Base-by-base conservation (phyloP, 37 sponge, comb jelly and placozoan species). In the Cladorhizidae sp. region DNA sequence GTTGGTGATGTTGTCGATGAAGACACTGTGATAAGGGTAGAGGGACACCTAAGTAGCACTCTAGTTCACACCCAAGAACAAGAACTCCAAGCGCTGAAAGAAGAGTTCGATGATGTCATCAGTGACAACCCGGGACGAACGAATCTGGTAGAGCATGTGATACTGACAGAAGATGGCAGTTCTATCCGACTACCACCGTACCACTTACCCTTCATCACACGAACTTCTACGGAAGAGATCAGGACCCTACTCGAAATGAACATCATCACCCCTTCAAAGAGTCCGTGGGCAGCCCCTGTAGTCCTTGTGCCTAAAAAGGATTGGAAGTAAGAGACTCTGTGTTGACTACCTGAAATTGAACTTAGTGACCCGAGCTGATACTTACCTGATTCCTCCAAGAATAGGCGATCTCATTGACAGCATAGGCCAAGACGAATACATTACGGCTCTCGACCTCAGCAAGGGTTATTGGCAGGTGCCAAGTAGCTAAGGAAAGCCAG, bases 161-260 rank as follows among this genome's bases (percentile, higher is more conserved):
- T 83, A 29, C 3, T 25, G 1, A 75, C 69, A 25, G 75, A 67
- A 35, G 40, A 43, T 40, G 84, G 64, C 15, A 59, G 40, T 55
- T 50, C 83, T 54, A 25, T 82, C 63, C 29, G 74, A 14, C 65
- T 62, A 12, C 43, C 65, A 2, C 74, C 64, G 1, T 82, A 82
- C 45, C 63, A 67, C 14, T 5, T 73, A 8, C 83, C 83, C 11
- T 40, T 36, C 3, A 52, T 52, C 54, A 15, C 15, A 15, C 15
- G 11, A 11, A 11, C 54, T 18, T 52, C 54, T 15, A 52, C 54
- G 15, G 15, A 15, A 18, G 54, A 52, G 54, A 18, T 11, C 15
- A 15, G 15, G 54, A 15, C 54, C 11, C 54, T 15, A 18, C 15
- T 52, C 15, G 15, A n/a, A n/a, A n/a, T n/a, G n/a, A n/a, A n/a